Conservation (phyloP, 2,888 invertebrate genomes). For the Carpatolechia fugitivella region DNA sequence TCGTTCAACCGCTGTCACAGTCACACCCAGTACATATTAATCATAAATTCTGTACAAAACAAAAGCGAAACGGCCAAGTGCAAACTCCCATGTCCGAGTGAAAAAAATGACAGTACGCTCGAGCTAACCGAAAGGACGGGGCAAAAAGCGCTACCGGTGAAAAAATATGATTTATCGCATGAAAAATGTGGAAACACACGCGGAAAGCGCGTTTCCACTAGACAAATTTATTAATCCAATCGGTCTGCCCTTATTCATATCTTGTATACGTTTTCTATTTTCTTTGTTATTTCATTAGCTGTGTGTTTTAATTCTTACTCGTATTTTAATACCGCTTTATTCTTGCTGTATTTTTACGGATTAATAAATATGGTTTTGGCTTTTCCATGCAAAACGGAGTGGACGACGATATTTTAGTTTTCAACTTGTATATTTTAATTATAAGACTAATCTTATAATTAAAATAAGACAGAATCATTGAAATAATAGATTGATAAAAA, state of each 20-base stretch:
- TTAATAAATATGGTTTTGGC: too few species aligned
- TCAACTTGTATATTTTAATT: too few species aligned
- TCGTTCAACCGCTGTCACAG: slow-evolving; percentile 43
- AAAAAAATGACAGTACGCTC: slow-evolving; percentile 75
- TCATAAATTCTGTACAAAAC: slow-evolving; percentile 68
- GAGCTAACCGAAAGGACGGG: slow-evolving; percentile 72
- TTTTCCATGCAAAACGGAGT: too few species aligned
- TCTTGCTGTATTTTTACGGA: too few species aligned
- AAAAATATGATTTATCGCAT: slow-evolving; percentile 79
- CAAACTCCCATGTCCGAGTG: slow-evolving; percentile 70
- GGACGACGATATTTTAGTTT: too few species aligned
- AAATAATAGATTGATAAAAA: too few species aligned
- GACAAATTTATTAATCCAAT: slow-evolving; percentile 77
- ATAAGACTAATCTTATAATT: too few species aligned
- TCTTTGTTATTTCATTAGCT: slow-evolving; percentile 7
- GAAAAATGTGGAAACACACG: slow-evolving; percentile 79
- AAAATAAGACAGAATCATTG: too few species aligned
- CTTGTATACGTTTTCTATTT: slow-evolving; percentile 38
- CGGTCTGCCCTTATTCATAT: slow-evolving; percentile 53
- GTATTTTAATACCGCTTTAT: too few species aligned
- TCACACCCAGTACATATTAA: slow-evolving; percentile 52
- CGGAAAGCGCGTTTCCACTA: slow-evolving; percentile 73
- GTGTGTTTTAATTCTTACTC: not conserved
- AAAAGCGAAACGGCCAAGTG: slow-evolving; percentile 64
- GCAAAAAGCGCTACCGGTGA: slow-evolving; percentile 76